These are phyloP conservation scores for Gortyna flavago DNA, from an alignment of 2,888 invertebrate species.

Conservation along the genomic window DNA sequence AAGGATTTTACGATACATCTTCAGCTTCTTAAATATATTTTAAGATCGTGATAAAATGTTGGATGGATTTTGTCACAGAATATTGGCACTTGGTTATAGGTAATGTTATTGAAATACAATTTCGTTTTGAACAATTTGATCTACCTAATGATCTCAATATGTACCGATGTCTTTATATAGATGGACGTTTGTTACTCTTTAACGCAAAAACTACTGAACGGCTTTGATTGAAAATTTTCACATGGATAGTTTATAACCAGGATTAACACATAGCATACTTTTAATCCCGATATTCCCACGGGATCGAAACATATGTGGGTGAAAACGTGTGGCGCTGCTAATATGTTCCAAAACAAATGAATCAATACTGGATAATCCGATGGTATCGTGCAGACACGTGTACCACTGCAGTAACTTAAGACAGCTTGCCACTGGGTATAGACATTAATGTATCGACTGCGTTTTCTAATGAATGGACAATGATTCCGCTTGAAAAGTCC, in stretches of 20 bases:
- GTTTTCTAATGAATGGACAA: conserved; percentile 17
- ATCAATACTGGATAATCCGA: conserved; percentile 13
- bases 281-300: no score
- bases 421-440: conserved; percentile 13
- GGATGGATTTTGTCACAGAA: conserved; percentile 9
- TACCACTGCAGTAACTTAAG: conserved; percentile 23
- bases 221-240: no score
- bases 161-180: no score
- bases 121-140: neutral
- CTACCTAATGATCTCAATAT: neutral
- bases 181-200: no score
- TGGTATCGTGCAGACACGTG: conserved; percentile 28
- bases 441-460: neutral
- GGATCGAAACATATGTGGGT: no score
- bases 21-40: conserved; percentile 21
- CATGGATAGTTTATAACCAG: no score
- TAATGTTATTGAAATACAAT: neutral
- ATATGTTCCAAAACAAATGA: conserved; percentile 1
- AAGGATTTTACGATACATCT: conserved; percentile 40
- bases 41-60: conserved; percentile 32
- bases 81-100: conserved; percentile 6
- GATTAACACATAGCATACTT: no score
- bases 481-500: neutral
- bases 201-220: no score
- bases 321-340: no score